Percentiles rank a stretch among this genome's conserved stretches.
Conservation (phyloP, 2,113 vertebrate genomes). For the Falco punctatus region DNA sequence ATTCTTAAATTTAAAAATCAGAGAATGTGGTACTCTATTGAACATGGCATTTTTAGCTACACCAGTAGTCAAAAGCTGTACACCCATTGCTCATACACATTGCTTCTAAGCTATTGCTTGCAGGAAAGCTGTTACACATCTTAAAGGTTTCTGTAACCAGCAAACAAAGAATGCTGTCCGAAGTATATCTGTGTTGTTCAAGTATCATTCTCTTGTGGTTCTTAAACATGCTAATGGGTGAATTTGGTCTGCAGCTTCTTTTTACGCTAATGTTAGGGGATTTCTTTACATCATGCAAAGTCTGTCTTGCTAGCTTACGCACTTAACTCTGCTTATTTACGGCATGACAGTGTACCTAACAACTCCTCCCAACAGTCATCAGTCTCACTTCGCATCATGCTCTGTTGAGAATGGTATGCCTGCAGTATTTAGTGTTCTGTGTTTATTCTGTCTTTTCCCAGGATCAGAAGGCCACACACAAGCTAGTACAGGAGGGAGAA, state of each 20-base stretch:
- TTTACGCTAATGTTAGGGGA: background rate
- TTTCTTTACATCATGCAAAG: background rate
- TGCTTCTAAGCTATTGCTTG: background rate
- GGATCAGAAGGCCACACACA: background rate
- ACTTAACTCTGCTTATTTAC: background rate
- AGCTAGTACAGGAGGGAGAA: background rate
- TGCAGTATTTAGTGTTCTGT: background rate
- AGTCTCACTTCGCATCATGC: background rate
- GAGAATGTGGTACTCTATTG: background rate
- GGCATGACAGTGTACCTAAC: background rate
- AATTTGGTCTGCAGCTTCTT: background rate
- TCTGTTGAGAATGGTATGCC: background rate
- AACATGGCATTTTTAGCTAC: background rate
- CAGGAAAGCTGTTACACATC: background rate
- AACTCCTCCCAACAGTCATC: background rate
- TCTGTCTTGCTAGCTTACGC: background rate
- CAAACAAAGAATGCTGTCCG: background rate
- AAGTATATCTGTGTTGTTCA: background rate
- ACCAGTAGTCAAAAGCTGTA: background rate
- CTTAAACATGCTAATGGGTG: background rate
- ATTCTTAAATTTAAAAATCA: background rate
- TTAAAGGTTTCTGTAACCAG: background rate
- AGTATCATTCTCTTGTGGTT: background rate
- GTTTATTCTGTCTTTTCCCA: background rate
- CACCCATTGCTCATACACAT: background rate